Conservation (phyloP, 2,888 invertebrate species). For the Pecten maximus region DNA sequence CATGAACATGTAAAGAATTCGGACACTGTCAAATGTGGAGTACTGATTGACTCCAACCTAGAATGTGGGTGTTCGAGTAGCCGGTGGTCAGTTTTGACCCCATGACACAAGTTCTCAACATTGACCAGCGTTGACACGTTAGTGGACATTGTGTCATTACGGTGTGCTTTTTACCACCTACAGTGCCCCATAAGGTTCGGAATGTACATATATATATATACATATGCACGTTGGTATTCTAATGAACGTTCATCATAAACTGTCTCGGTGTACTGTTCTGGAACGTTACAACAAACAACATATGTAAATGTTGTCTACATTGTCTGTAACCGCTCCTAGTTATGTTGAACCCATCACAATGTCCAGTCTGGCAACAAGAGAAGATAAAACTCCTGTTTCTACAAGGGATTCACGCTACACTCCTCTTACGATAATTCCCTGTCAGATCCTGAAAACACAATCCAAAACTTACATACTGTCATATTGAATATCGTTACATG, state of each 20-base stretch:
- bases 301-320: background rate
- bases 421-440: too few relatives aligned
- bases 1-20: background rate
- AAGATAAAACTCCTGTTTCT: too few relatives aligned
- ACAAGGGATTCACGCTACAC: too few relatives aligned
- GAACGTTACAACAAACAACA: background rate
- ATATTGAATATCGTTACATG: too few relatives aligned
- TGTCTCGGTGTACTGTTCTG: background rate
- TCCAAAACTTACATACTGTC: too few relatives aligned
- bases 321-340: background rate
- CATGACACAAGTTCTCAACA: background rate
- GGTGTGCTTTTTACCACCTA: background rate
- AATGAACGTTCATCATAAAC: background rate
- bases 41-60: background rate
- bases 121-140: background rate
- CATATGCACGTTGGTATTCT: background rate
- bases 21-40: background rate
- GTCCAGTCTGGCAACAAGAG: background rate
- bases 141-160: background rate
- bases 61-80: background rate
- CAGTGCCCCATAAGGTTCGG: background rate
- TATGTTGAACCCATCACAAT: background rate
- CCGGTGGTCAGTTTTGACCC: conserved; percentile 20
- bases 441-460: too few relatives aligned
- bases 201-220: background rate